Conservation (phyloP, 2,113 vertebrate species). For the Paramisgurnus dabryanus region DNA sequence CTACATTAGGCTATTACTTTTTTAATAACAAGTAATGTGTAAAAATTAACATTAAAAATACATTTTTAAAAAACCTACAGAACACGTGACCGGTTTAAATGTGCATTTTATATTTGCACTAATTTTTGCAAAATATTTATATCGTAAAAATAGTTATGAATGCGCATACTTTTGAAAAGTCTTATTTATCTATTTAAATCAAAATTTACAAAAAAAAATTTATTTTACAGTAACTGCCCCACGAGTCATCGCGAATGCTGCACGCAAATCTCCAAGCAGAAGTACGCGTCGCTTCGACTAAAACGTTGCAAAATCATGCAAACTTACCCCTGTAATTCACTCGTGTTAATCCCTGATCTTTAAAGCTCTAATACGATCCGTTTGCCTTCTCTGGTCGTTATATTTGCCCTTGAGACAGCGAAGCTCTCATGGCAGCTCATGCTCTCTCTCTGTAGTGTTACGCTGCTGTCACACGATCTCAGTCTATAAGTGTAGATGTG, state of each 20-base stretch:
- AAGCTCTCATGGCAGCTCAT: slow-evolving; percentile 61
- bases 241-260: slow-evolving; percentile 1
- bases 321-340: slow-evolving; percentile 23
- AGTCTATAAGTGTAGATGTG: slow-evolving; percentile 65
- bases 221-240: not conserved
- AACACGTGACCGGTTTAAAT: too few species aligned
- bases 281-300: not conserved
- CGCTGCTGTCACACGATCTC: slow-evolving; percentile 75
- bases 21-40: too few species aligned
- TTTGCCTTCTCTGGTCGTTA: slow-evolving; percentile 2
- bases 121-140: too few species aligned
- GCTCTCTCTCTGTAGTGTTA: slow-evolving; percentile 59
- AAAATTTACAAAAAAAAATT: too few species aligned
- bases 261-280: not conserved
- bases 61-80: too few species aligned
- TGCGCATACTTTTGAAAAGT: too few species aligned
- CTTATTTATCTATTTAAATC: too few species aligned
- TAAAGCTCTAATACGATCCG: not conserved
- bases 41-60: too few species aligned
- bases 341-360: not conserved
- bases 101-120: too few species aligned
- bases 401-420: slow-evolving; percentile 53
- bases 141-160: too few species aligned
- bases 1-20: too few species aligned
- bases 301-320: not conserved